Conservation (phyloP, 2,888 invertebrate genomes). For the Yponomeuta malinellus region DNA sequence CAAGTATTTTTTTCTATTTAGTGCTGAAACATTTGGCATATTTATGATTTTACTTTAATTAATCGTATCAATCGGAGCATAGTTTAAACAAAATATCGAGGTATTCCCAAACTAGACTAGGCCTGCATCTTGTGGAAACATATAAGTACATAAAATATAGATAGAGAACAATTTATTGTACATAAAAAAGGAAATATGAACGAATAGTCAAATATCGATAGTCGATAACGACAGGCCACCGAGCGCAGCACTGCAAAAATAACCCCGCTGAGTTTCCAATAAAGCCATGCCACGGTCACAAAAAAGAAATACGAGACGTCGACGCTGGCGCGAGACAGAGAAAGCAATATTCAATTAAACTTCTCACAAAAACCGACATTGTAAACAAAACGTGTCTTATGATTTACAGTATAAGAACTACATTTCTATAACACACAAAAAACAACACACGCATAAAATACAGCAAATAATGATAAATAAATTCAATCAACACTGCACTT, state of each 20-base stretch:
- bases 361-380: conserved; percentile 1
- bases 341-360: conserved; percentile 10
- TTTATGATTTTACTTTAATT: no score
- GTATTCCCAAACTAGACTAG: no score
- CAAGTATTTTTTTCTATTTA: no score
- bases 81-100: no score
- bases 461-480: not conserved
- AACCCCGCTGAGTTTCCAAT: conserved; percentile 16
- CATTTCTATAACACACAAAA: not conserved
- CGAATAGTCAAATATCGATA: conserved; percentile 10
- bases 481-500: not conserved
- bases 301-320: not conserved
- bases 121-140: no score
- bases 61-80: no score
- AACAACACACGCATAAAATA: not conserved
- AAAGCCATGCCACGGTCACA: conserved; percentile 11
- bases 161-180: no score
- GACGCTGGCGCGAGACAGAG: conserved; percentile 7
- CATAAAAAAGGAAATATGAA: no score
- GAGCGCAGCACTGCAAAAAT: not conserved
- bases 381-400: conserved; percentile 10
- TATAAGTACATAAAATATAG: no score
- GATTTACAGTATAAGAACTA: not conserved
- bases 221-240: conserved; percentile 9
- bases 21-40: no score